These are phyloP conservation scores for Bellardia pandia DNA, from an alignment of 2,888 invertebrate species.

Conservation along the genomic window DNA sequence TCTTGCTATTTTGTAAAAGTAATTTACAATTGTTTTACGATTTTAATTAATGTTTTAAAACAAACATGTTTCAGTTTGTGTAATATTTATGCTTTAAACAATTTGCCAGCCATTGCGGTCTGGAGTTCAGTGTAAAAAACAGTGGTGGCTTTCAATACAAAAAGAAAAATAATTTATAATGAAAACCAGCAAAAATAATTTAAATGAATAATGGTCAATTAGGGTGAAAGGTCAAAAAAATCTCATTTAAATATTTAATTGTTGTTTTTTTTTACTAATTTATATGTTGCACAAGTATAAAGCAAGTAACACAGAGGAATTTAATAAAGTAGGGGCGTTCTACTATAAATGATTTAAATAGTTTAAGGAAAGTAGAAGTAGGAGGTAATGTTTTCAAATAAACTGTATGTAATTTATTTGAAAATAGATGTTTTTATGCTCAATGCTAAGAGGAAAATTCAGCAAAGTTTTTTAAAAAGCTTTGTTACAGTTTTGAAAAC, in stretches of 20 bases:
- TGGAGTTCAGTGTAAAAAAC: not conserved
- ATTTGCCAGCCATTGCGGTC: constrained; percentile 32
- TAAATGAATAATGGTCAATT: constrained; percentile 59
- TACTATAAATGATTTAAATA: too few relatives aligned
- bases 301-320: not conserved
- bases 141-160: not conserved
- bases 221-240: constrained; percentile 44
- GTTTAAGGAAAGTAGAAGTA: too few relatives aligned
- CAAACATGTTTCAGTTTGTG: constrained; percentile 5
- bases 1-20: not conserved
- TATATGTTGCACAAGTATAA: not conserved
- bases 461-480: too few relatives aligned
- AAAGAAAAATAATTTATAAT: not conserved
- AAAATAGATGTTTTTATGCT: too few relatives aligned
- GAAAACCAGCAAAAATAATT: constrained; percentile 28
- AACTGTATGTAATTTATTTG: too few relatives aligned
- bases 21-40: constrained; percentile 20
- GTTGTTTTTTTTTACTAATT: too few relatives aligned
- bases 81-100: not conserved
- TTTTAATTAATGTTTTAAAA: constrained; percentile 56
- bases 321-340: too few relatives aligned
- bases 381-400: too few relatives aligned
- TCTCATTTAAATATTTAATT: constrained; percentile 46
- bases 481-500: too few relatives aligned
- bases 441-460: too few relatives aligned